phyloP scores from a whole-genome alignment of 2,888 invertebrate species.

The Tanytarsus gracilentus region DNA sequence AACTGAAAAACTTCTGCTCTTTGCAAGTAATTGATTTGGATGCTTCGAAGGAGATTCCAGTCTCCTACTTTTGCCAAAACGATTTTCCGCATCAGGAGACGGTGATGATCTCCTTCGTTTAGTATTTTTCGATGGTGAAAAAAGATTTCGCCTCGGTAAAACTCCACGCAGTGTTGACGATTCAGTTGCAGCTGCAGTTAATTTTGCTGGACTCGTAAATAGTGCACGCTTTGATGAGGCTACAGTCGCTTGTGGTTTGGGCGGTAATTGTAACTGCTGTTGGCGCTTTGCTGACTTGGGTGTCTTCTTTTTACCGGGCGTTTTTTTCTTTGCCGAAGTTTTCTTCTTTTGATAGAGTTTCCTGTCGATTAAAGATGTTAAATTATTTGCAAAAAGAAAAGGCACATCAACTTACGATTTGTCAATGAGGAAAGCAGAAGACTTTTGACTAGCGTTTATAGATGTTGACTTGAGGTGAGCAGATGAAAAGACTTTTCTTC shows the following conservation, averaged over 20 bases:
- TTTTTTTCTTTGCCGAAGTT: constrained; percentile 34
- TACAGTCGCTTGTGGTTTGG: constrained; percentile 38
- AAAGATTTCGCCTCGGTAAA: constrained; percentile 57
- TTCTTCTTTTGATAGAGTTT: constrained; percentile 18
- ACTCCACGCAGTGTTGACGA: constrained; percentile 42
- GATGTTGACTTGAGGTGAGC: constrained; percentile 50
- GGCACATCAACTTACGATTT: constrained; percentile 48
- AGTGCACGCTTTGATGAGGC: constrained; percentile 61
- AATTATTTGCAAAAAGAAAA: neutral
- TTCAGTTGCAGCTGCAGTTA: constrained; percentile 35
- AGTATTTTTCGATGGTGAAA: constrained; percentile 50
- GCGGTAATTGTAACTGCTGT: constrained; percentile 32
- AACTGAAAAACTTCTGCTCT: constrained; percentile 42
- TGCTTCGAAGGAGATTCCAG: constrained; percentile 36
- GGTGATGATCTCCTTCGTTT: constrained; percentile 44
- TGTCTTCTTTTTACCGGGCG: constrained; percentile 41
- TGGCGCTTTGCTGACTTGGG: constrained; percentile 29
- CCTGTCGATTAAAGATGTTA: neutral
- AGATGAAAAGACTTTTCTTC: constrained; percentile 67
- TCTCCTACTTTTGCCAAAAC: neutral
- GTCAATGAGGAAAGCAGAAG: constrained; percentile 52
- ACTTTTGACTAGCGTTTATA: constrained; percentile 43
- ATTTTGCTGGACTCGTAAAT: constrained; percentile 61
- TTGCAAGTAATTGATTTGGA: constrained; percentile 31
- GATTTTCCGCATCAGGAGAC: constrained; percentile 37